A percentile compares a stretch with the other conserved stretches of the same genome.
These are phyloP conservation scores for Tipula lateralis DNA, from an alignment of 2,888 invertebrate species.

Conservation along the genomic window DNA sequence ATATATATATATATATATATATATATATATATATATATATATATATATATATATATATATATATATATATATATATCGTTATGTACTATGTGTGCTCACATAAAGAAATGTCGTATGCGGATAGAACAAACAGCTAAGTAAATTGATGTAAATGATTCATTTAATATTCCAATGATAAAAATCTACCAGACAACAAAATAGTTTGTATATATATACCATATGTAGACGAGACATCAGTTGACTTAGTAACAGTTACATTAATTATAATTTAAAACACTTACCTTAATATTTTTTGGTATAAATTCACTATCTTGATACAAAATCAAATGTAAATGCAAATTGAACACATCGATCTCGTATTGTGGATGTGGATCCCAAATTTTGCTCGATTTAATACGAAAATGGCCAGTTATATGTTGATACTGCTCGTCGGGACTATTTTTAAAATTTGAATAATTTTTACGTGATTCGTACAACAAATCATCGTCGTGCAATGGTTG, in stretches of 20 bases:
- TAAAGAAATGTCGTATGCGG: not conserved
- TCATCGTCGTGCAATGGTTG: slow-evolving; percentile 55
- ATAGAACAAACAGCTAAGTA: not conserved
- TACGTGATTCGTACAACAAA: slow-evolving; percentile 52
- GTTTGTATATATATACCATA: not conserved
- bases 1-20: not conserved
- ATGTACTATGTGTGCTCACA: not conserved
- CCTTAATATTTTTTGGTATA: slow-evolving; percentile 43
- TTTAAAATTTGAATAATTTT: slow-evolving; percentile 39
- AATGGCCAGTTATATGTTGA: slow-evolving; percentile 60
- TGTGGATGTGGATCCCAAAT: slow-evolving; percentile 71
- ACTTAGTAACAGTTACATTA: not conserved
- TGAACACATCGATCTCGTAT: slow-evolving; percentile 64
- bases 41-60: not conserved
- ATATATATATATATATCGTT: not conserved
- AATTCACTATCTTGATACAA: slow-evolving; percentile 47
- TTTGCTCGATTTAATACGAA: slow-evolving; percentile 56
- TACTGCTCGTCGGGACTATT: not conserved
- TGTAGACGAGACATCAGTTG: not conserved
- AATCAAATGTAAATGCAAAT: slow-evolving; percentile 46
- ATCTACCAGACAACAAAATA: not conserved
- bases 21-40: not conserved
- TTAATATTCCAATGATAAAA: not conserved
- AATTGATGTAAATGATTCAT: not conserved
- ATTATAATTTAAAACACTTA: slow-evolving; percentile 35